Evolutionary conservation across 2,888 invertebrate genomes (phyloP).

Genomic region (Drosophila anomelani): DNA sequence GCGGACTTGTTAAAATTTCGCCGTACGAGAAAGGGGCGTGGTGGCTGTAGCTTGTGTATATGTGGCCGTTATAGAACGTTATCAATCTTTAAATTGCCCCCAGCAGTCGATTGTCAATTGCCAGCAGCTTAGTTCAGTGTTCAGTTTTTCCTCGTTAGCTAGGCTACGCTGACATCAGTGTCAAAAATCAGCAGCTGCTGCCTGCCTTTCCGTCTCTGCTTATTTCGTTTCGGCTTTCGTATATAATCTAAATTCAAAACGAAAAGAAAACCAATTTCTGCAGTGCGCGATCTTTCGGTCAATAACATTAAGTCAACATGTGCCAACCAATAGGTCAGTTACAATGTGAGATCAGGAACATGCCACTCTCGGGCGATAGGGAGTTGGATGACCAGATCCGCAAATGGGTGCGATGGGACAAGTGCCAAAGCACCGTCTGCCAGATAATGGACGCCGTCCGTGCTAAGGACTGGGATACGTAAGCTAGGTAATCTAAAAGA

Average conservation of each 20-base stretch:
- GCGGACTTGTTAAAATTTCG: slow-evolving; percentile 6
- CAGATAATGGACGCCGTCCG: slow-evolving; percentile 88
- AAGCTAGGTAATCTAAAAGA: slow-evolving; percentile 13
- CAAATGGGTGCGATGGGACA: slow-evolving; percentile 91
- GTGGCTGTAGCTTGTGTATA: slow-evolving; percentile 1
- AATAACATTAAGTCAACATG: slow-evolving; percentile 23
- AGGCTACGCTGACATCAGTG: slow-evolving; percentile 30
- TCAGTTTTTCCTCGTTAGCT: slow-evolving; percentile 7
- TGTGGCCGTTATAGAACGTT: slow-evolving; percentile 15
- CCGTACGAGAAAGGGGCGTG: slow-evolving; percentile 18
- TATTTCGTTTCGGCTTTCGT: slow-evolving; percentile 6
- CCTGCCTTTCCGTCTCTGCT: neutral
- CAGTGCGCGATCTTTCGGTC: slow-evolving; percentile 18
- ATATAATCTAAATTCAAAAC: slow-evolving; percentile 19
- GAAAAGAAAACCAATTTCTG: slow-evolving; percentile 14
- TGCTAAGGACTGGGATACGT: slow-evolving; percentile 85
- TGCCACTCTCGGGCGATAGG: slow-evolving; percentile 59
- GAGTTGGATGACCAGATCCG: slow-evolving; percentile 88
- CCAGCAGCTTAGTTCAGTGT: slow-evolving; percentile 10
- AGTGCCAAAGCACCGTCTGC: slow-evolving; percentile 88
- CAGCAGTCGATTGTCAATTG: slow-evolving; percentile 6
- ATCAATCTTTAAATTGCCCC: slow-evolving; percentile 19
- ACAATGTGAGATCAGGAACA: slow-evolving; percentile 53
- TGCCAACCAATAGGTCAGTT: slow-evolving; percentile 46
- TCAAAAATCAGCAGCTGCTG: slow-evolving; percentile 28